These are phyloP conservation scores for Ditylenchus weischeri DNA, from an alignment of 2,888 invertebrate genomes.

Conservation along the genomic window DNA sequence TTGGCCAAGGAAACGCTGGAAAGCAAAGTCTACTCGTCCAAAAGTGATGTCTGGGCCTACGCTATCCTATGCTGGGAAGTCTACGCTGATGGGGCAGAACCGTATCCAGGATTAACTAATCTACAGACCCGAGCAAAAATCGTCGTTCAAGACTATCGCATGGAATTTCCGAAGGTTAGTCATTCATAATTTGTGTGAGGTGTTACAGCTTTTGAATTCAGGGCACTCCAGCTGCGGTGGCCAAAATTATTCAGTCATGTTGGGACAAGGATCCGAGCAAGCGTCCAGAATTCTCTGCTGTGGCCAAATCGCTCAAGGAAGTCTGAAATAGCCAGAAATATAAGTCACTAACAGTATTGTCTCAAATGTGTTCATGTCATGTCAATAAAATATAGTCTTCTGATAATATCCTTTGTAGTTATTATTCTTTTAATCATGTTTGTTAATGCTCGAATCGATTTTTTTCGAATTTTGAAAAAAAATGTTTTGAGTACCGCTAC, in stretches of 20 bases:
- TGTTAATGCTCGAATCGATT: no score
- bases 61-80: slow-evolving; percentile 49
- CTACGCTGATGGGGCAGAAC: slow-evolving; percentile 49
- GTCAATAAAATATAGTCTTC: no score
- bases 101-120: slow-evolving; percentile 48
- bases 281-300: slow-evolving; percentile 42
- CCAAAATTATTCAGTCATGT: slow-evolving; percentile 36
- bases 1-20: slow-evolving; percentile 52
- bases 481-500: no score
- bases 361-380: no score
- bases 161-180: slow-evolving; percentile 46
- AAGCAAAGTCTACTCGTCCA: slow-evolving; percentile 46
- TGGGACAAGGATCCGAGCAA: slow-evolving; percentile 49
- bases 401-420: no score
- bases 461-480: no score
- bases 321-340: no score
- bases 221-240: slow-evolving; percentile 38
- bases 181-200: no score
- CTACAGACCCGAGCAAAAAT: slow-evolving; percentile 53
- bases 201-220: slow-evolving; percentile 31
- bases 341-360: no score
- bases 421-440: no score
- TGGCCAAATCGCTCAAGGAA: no score
- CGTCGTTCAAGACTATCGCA: slow-evolving; percentile 47
- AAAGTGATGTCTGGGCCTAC: slow-evolving; percentile 47